Percentiles rank a stretch among this genome's conserved stretches.
These are phyloP conservation scores for Capromys pilorides DNA, from an alignment of 2,797 vertebrate species.

Conservation along the genomic window DNA sequence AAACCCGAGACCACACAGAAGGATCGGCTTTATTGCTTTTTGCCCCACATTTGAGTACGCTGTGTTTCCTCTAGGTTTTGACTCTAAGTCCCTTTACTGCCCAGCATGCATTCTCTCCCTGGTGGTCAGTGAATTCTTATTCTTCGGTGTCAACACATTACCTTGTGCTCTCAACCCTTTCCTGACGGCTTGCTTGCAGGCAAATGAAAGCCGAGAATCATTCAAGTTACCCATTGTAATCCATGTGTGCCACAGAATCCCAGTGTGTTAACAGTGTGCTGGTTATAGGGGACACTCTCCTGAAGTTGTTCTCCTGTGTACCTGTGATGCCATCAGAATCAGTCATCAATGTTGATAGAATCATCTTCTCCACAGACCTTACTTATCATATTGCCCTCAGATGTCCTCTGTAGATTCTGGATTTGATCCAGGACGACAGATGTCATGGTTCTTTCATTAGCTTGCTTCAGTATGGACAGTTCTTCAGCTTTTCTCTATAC, in stretches of 20 bases:
- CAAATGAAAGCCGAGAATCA: constrained; percentile 32
- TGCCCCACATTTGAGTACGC: background rate
- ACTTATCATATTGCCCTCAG: background rate
- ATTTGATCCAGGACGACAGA: constrained; percentile 22
- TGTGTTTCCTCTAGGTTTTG: background rate
- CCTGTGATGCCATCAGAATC: background rate
- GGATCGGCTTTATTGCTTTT: constrained; percentile 16
- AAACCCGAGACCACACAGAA: background rate
- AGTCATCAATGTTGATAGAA: background rate
- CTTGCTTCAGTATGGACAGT: constrained; percentile 57
- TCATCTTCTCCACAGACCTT: background rate
- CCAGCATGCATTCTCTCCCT: background rate
- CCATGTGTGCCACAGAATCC: background rate
- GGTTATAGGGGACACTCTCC: background rate
- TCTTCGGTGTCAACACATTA: background rate
- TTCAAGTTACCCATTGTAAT: constrained; percentile 14
- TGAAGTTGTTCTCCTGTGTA: background rate
- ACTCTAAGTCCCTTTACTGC: background rate
- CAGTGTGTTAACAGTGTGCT: constrained; percentile 7
- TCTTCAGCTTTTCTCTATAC: constrained; percentile 71
- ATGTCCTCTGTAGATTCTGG: background rate
- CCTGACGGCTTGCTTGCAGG: constrained; percentile 19
- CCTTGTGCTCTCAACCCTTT: constrained; percentile 36
- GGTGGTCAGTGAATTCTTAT: constrained; percentile 27
- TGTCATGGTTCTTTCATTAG: background rate